Base-by-base conservation (phyloP, 2,797 vertebrate species). In the Nyctalus aviator region DNA sequence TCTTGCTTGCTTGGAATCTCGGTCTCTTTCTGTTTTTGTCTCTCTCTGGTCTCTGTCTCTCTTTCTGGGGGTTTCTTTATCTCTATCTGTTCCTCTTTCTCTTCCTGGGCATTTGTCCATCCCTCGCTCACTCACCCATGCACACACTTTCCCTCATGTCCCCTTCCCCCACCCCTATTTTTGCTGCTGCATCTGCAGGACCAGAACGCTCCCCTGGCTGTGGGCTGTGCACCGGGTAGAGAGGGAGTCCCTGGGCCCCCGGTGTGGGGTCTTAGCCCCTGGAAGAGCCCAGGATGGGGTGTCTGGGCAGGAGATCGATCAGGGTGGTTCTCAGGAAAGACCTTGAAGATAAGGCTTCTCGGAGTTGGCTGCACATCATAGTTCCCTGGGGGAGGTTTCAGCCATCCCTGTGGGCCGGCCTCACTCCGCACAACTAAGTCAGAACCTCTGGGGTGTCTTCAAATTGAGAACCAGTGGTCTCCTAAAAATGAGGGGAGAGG, bases 401-500 rank as follows among this genome's bases (percentile, higher is more conserved):
- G 21, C 44, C 46, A 35, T 30, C 78, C 48, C 0, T 18, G 50
- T 41, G 20, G 41, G 44, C 84, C 4, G 6, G 5, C 21, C 27
- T 68, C n/a, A 18, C 0, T 4, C 66, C 6, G 48, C 32, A 32
- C 53, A 23, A 5, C 57, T n/a, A 78, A 78, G 30, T 15, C 44
- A 41, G 71, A 53, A 71, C 46, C 25, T 32, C 66, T n/a, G 46
- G 10, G 18, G 25, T 30, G 46, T 84, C 35, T 92, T 64, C 57
- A 20, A 37, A 14, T 92, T 73, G 73, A 66, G 90, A 84, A 35
- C 25, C n/a, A 2, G 79, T 50, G 79, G 37, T 66, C 32, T 35
- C 1, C 6, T 17, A 72, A 18, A 46, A 68, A 57, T 12, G 37
- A 37, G 27, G 32, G 46, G 55, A 23, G 2, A 44, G 57, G 8